Evolutionary conservation across 1,140 invertebrate genomes (phyloP).

Genomic region (Harpegnathos saltator): DNA sequence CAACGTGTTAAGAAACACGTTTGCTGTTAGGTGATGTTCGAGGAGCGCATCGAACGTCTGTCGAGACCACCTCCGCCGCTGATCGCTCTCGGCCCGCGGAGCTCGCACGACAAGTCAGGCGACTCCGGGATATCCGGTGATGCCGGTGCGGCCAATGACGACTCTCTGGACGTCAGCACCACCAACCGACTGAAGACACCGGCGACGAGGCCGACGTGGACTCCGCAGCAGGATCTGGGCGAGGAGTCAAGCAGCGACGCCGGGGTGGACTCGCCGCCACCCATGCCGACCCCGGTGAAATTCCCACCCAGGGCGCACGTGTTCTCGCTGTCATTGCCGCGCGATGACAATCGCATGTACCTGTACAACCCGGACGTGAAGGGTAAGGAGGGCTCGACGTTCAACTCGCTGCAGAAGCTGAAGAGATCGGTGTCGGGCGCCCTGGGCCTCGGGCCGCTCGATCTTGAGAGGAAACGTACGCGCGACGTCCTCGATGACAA

Average conservation of each 20-base stretch:
- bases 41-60: constrained; percentile 86
- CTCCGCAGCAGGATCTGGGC: constrained; percentile 92
- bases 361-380: constrained; percentile 86
- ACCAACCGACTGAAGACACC: constrained; percentile 72
- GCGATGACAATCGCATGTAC: constrained; percentile 87
- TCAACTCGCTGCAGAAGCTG: constrained; percentile 89
- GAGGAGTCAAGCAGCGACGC: constrained; percentile 90
- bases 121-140: constrained; percentile 94
- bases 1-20: not conserved
- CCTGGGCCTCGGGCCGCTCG: constrained; percentile 82
- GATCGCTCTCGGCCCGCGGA: constrained; percentile 80
- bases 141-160: constrained; percentile 85
- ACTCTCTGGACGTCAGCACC: constrained; percentile 78
- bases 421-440: constrained; percentile 90
- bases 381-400: constrained; percentile 86
- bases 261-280: constrained; percentile 84
- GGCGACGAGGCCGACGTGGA: constrained; percentile 87
- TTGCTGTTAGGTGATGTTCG: constrained; percentile 81
- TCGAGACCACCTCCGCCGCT: constrained; percentile 85
- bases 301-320: constrained; percentile 89
- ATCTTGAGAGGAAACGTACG: constrained; percentile 71
- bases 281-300: constrained; percentile 84
- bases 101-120: constrained; percentile 89
- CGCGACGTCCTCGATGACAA: constrained; percentile 87
- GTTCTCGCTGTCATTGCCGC: constrained; percentile 90